A percentile compares a stretch with the other conserved stretches of the same genome.
Evolutionary conservation across 2,113 vertebrate genomes (phyloP).

Genomic region (Motacilla alba): DNA sequence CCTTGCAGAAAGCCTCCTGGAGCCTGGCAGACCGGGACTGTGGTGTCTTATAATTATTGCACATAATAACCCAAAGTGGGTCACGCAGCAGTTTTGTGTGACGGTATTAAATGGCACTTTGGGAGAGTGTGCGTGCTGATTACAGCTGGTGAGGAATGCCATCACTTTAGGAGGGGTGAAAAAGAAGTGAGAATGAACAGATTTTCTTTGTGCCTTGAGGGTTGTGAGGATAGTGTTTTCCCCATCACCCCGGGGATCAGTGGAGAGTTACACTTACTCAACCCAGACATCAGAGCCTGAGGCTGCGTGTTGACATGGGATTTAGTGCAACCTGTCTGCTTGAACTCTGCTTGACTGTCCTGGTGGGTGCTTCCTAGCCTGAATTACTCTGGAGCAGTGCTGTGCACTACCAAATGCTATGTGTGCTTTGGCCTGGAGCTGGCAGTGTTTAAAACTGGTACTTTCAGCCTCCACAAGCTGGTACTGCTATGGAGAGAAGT

Average conservation of each 20-base stretch:
- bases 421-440: not conserved
- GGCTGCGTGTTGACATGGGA: not conserved
- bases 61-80: conserved; percentile 8
- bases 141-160: conserved; percentile 29
- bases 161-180: not conserved
- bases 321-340: not conserved
- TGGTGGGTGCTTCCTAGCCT: not conserved
- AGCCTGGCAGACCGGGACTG: conserved; percentile 3
- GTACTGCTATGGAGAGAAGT: not conserved
- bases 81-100: not conserved
- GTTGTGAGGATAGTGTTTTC: not conserved
- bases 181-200: not conserved
- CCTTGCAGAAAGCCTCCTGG: conserved; percentile 49
- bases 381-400: not conserved
- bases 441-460: not conserved
- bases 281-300: not conserved
- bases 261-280: not conserved
- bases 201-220: not conserved
- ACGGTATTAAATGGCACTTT: conserved; percentile 22
- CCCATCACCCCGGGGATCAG: not conserved
- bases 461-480: not conserved
- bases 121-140: not conserved
- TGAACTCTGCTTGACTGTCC: not conserved
- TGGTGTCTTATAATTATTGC: conserved; percentile 4
- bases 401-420: not conserved